Evolutionary conservation across 2,797 vertebrate genomes (phyloP), one percentile per base, ranked within the genome.

Genomic region (Sebastes glaucus): DNA sequence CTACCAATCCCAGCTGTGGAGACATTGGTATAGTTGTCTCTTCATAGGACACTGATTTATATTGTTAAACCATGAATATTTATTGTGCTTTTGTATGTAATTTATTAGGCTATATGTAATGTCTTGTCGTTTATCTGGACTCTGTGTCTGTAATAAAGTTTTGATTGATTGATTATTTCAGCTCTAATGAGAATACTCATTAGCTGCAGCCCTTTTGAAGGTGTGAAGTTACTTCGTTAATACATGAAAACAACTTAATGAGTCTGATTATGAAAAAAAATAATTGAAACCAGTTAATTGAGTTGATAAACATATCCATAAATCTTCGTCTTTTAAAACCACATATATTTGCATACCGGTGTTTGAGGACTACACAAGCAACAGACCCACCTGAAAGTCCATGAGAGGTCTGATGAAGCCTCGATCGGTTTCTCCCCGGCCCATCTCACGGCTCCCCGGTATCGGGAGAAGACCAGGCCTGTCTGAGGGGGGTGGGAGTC

Each of bases 341-440:
- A 27, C 0, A 56, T 4, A 49, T 57, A 1, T 13, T 28, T 25
- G 13, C 23, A 57, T 32, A 13, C 20, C 5, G 5, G 20, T 32
- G 8, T 70, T 25, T 25, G 10, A 61, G 16, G 30, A 22, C 27
- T 27, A 22, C 5, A 66, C 0, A 8, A 57, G 13, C 16, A 46
- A 16, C 0, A 33, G 18, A 88, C 92, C 35, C 71, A 94, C 94
- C 93, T 93, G 93, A 68, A 98, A 96, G 81, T 96, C 96, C 94
- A 97, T 97, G 25, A 95, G 85, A 42, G 95, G 93, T 59, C 93
- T 93, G 65, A 96, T 97, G 0, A 96, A 89, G 1, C 94, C 95
- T 84, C 96, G 94, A 27, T 98, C 97, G 7, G 94, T 49, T 3
- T 93, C 95, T 16, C 75, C 89, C 1, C 92, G 83, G 11, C 76